Base-by-base conservation (phyloP, 2,888 invertebrate species). In the Mimumesa dahlbomi region DNA sequence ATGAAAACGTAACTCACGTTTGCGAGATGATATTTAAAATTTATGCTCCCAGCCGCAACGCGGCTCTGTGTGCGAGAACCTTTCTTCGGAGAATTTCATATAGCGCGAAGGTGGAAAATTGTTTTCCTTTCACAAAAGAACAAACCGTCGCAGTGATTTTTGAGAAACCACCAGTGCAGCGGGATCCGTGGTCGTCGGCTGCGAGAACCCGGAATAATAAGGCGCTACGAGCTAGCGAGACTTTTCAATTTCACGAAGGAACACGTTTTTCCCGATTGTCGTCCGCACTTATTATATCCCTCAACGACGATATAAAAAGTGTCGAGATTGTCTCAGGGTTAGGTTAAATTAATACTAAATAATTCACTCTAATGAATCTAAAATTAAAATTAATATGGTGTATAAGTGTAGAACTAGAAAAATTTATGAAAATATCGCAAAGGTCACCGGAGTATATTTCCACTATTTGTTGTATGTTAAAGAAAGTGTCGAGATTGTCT, bases 181-280 rank as follows among this genome's bases (percentile, higher is more conserved):
- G n/a, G n/a, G n/a, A 34, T 34, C n/a, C n/a, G 16, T 21, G 11
- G 19, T 45, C 11, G 43, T 11, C 11, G 21, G 11, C 6, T 4
- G 11, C 13, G 29, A 48, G 19, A 36, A 49, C 7, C 19, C 31
- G 49, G 36, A 49, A 36, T 25, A 45, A 34, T 19, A 36, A 19
- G 22, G 29, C 43, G 19, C 31, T n/a, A 34, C 21, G 36, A 11
- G 38, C 14, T 11, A 36, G 48, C 34, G 40, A 18, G 38, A 57
- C 36, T 57, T 49, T 59, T 49, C 59, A 49, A 59, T 59, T 50
- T 59, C 50, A 48, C 50, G 59, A 49, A 40, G 18, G 40, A 52
- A 38, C 40, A 40, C 52, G 40, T 25, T 52, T 52, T 40, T 14
- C 11, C 29, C 40, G 40, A 31, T 11, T 40, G 7, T 19, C 29